Conservation (phyloP, 1,140 invertebrate species). For the Drosophila bocki region DNA sequence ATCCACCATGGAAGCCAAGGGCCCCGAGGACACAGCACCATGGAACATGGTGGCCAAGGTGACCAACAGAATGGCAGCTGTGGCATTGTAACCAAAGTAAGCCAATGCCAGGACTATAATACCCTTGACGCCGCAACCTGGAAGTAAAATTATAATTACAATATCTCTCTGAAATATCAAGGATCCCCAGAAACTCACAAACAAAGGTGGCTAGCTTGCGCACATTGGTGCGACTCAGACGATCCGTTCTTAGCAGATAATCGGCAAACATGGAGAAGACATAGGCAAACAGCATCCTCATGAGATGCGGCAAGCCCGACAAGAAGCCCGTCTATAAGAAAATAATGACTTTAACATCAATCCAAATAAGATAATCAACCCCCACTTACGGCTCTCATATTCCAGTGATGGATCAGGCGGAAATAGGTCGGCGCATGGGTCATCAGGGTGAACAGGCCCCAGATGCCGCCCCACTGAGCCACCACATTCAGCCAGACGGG, state of each 20-base stretch:
- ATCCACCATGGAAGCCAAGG: slow-evolving; percentile 88
- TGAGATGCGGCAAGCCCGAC: slow-evolving; percentile 88
- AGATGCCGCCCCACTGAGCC: slow-evolving; percentile 92
- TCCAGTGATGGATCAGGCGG: slow-evolving; percentile 92
- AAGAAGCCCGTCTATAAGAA: slow-evolving; percentile 87
- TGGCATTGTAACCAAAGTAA: slow-evolving; percentile 88
- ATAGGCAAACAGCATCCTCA: slow-evolving; percentile 88
- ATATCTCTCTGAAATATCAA: background rate
- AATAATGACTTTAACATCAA: background rate
- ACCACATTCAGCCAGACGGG: slow-evolving; percentile 92
- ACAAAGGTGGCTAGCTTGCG: slow-evolving; percentile 88
- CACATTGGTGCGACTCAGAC: slow-evolving; percentile 87
- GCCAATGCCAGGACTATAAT: slow-evolving; percentile 87
- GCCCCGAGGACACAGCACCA: slow-evolving; percentile 89
- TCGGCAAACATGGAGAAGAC: slow-evolving; percentile 88
- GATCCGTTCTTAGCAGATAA: slow-evolving; percentile 87
- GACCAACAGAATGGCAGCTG: slow-evolving; percentile 87
- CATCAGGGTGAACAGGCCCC: slow-evolving; percentile 94
- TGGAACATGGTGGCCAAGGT: slow-evolving; percentile 87
- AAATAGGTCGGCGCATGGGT: slow-evolving; percentile 95
- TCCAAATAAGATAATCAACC: background rate
- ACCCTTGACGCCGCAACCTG: slow-evolving; percentile 86
- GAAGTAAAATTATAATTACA: background rate
- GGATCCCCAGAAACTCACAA: slow-evolving; percentile 83
- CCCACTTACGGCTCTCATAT: slow-evolving; percentile 90